Evolutionary conservation across 2,888 invertebrate species (phyloP), one percentile per base, ranked within the genome.

Genomic region (Synanthedon formicaeformis): DNA sequence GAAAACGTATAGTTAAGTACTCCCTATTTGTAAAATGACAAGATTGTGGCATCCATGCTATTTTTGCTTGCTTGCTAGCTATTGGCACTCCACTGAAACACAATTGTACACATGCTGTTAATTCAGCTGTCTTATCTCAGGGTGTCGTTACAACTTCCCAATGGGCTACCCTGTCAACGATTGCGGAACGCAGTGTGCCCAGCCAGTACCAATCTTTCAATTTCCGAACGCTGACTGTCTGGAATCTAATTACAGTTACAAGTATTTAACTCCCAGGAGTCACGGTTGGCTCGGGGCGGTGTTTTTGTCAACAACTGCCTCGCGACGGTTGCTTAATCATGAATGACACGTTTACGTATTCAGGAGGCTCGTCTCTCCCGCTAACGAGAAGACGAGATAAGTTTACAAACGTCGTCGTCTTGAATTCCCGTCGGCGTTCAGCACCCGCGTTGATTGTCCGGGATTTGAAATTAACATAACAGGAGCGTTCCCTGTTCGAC

Each of bases 331-430:
- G 78, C 74, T 79, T 84, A 79, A 81, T 81, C 79, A 79, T 80
- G 81, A 84, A 81, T 82, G 80, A 78, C 79, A 70, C 72, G 79
- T 73, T 85, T 85, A 78, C 73, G 83, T 84, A 86, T 86, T 85
- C 85, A 81, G 73, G 64, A 71, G 75, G 75, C 76, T 77, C 73
- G 67, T 73, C 68, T 73, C 68, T 71, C 69, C 73, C 69, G 75
- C 80, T 85, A 86, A 85, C 84, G 80, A 85, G 83, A 75, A 76
- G 69, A 77, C 81, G 77, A 78, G 84, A 83, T 83, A 82, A 84
- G 81, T 83, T 81, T 81, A 80, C 81, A 76, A 84, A 83, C 79
- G 80, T 78, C 73, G 76, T 75, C 76, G 78, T 77, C 76, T 78
- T 75, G 75, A 77, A 82, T 78, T 79, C 77, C 73, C 77, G 73